phyloP scores from a whole-genome alignment of 2,797 vertebrate species.

The Microctenopoma steveboyesi region DNA sequence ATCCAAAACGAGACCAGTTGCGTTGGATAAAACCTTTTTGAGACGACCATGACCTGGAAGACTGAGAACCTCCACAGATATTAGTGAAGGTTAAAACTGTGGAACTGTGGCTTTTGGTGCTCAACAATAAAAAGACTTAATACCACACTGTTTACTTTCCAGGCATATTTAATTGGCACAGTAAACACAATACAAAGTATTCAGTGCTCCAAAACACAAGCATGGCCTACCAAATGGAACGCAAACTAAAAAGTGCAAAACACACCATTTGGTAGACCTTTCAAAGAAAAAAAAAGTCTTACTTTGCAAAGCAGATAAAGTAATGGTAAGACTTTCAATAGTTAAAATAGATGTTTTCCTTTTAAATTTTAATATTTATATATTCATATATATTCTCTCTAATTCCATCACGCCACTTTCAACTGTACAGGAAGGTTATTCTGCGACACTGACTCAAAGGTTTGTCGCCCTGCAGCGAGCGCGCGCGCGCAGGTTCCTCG shows the following conservation, averaged over 20 bases:
- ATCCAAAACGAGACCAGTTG: too few species aligned
- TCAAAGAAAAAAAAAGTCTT: slow-evolving; percentile 73
- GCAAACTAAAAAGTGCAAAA: slow-evolving; percentile 84
- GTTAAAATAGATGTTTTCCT: slow-evolving; percentile 85
- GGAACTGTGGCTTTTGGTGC: neutral
- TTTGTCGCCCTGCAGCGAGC: slow-evolving; percentile 32
- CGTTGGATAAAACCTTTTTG: too few species aligned
- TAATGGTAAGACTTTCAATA: slow-evolving; percentile 78
- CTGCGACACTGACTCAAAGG: slow-evolving; percentile 41
- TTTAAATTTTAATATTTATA: slow-evolving; percentile 84
- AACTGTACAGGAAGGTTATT: slow-evolving; percentile 75
- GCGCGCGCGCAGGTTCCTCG: slow-evolving; percentile 25
- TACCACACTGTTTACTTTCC: slow-evolving; percentile 48
- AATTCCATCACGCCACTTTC: slow-evolving; percentile 68
- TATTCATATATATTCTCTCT: slow-evolving; percentile 83
- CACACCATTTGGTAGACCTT: slow-evolving; percentile 81
- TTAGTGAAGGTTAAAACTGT: neutral
- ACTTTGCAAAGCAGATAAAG: slow-evolving; percentile 82
- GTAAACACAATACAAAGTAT: slow-evolving; percentile 88
- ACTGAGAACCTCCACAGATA: too few species aligned
- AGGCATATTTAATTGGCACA: slow-evolving; percentile 88
- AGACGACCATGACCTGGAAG: too few species aligned
- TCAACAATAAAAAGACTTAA: slow-evolving; percentile 3
- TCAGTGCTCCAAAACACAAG: slow-evolving; percentile 86
- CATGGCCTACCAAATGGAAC: slow-evolving; percentile 80